Evolutionary conservation across 1,140 invertebrate genomes (phyloP).

Genomic region (Neotoxoptera formosana): DNA sequence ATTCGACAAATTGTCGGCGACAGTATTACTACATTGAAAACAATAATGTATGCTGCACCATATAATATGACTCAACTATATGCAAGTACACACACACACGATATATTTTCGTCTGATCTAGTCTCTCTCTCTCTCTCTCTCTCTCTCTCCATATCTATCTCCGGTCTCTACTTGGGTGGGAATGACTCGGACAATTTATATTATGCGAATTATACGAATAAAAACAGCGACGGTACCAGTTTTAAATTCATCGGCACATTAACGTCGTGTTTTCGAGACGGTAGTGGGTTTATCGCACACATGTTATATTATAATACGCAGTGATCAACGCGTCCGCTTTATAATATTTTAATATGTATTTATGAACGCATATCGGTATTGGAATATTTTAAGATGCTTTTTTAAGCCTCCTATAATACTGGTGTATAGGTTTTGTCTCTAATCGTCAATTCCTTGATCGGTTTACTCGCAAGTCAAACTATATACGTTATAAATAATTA

Average conservation of each 20-base stretch:
- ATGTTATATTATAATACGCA: not conserved
- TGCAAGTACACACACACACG: not conserved
- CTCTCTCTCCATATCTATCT: not conserved
- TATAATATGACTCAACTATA: conserved; percentile 7
- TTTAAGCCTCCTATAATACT: not conserved
- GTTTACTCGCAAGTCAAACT: not conserved
- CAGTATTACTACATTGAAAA: conserved; percentile 1
- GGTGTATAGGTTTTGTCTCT: not conserved
- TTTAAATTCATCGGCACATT: conserved; percentile 8
- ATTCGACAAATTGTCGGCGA: not conserved
- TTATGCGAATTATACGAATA: not conserved
- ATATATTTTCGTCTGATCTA: not conserved
- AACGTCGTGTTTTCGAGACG: conserved; percentile 5
- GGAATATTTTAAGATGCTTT: not conserved
- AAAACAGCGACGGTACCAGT: not conserved
- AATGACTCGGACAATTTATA: not conserved
- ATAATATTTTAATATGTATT: not conserved
- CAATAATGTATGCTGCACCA: not conserved
- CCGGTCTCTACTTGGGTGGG: not conserved
- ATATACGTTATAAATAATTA: not conserved
- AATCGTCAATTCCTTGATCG: not conserved
- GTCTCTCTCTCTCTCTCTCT: not conserved
- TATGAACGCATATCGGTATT: not conserved
- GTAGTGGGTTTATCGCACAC: not conserved
- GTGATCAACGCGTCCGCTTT: not conserved